These are phyloP conservation scores for Xiphophorus birchmanni DNA, from an alignment of 2,797 vertebrate species.

Conservation along the genomic window DNA sequence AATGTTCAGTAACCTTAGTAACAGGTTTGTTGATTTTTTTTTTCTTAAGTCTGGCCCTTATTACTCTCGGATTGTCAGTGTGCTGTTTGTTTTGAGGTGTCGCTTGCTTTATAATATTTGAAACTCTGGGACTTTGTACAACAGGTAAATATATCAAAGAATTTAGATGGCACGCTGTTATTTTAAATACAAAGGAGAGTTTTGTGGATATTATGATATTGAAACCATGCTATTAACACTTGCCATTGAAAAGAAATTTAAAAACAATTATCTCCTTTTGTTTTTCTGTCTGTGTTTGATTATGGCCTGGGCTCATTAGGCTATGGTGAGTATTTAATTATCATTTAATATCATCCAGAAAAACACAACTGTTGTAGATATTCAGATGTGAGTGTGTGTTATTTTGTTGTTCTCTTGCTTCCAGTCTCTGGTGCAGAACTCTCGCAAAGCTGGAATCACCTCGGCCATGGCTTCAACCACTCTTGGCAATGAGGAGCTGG, in stretches of 20 bases:
- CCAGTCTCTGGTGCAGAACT: slow-evolving; percentile 94
- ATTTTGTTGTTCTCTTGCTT: slow-evolving; percentile 10
- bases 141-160: neutral
- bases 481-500: slow-evolving; percentile 97
- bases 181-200: neutral
- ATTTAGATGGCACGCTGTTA: neutral
- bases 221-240: neutral
- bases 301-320: slow-evolving; percentile 71
- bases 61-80: neutral
- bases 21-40: neutral
- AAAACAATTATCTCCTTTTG: slow-evolving; percentile 13
- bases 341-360: slow-evolving; percentile 10
- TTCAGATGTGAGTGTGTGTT: slow-evolving; percentile 4
- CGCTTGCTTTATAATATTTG: neutral
- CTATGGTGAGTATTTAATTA: slow-evolving; percentile 85
- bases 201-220: neutral
- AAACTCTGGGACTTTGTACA: neutral
- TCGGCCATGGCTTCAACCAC: slow-evolving; percentile 96
- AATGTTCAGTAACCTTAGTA: neutral
- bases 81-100: neutral
- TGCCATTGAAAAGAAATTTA: neutral
- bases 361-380: neutral
- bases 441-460: slow-evolving; percentile 95
- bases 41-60: neutral
- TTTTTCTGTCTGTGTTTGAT: slow-evolving; percentile 22